Evolutionary conservation across 2,888 invertebrate species (phyloP), one percentile per base, ranked within the genome.

Genomic region (Barypeithes pellucidus): DNA sequence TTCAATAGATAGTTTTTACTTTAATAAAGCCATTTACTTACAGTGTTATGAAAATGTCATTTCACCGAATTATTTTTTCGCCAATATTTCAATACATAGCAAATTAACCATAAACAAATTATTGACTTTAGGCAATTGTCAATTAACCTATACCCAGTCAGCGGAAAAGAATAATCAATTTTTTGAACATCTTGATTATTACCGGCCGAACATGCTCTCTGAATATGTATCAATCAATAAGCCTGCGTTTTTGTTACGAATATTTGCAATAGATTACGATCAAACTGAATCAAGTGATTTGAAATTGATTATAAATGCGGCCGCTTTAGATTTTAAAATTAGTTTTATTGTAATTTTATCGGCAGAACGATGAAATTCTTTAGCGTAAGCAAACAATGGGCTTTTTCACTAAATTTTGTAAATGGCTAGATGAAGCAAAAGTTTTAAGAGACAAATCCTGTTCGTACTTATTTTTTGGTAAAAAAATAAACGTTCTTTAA

Each of bases 31-130:
- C 2, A 29, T 29, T 29, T 29, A 41, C 8, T 5, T 3, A 5
- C 16, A 43, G 43, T n/a, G n/a, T 14, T 16, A 16, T 43, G 7
- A 16, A 43, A n/a, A 16, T 43, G 14, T 3, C 43, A 43, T 43
- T 41, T 29, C 29, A 29, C 29, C 7, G 9, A 29, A 29, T 39
- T n/a, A 8, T 11, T 36, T 36, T 39, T 12, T 39, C 39, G 39
- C 1, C 39, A n/a, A 39, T 39, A 39, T 39, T 39, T 8, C 39
- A 20, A 45, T 16, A 45, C 20, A 20, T 2, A 47, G 20, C 16
- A 8, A 20, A 47, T 20, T 47, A 47, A 47, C 47, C 47, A 47
- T 18, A 20, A 47, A 47, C 11, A 12, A 47, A 47, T 39, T 39
- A 39, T 39, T 39, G 39, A 39, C 39, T n/a, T n/a, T 39, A 29